These are phyloP conservation scores for Catagonus wagneri DNA, from an alignment of 2,113 vertebrate genomes.

Conservation along the genomic window DNA sequence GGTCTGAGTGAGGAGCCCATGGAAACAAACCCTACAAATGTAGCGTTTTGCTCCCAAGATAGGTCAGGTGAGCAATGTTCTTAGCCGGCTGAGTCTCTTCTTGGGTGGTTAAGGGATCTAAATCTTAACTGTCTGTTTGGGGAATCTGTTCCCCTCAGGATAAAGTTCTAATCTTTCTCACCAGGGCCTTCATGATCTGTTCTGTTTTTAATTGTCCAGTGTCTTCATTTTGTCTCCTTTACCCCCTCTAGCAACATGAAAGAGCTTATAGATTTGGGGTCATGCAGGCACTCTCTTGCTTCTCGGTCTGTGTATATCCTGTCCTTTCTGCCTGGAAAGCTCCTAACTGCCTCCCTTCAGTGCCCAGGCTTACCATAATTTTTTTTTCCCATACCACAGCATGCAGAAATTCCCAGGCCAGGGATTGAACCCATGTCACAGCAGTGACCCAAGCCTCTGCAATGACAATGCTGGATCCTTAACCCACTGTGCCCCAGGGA, in stretches of 20 bases:
- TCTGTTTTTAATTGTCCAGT: neutral
- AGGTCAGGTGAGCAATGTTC: neutral
- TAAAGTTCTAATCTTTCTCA: neutral
- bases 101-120: neutral
- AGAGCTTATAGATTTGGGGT: neutral
- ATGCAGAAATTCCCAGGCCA: too few species aligned
- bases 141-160: neutral
- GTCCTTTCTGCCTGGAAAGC: neutral
- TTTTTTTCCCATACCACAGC: neutral
- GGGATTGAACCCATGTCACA: too few species aligned
- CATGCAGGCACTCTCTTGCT: neutral
- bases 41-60: neutral
- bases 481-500: too few species aligned
- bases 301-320: neutral
- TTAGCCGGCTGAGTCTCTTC: neutral
- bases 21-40: neutral
- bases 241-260: neutral
- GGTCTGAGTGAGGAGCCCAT: neutral
- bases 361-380: neutral
- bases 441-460: too few species aligned
- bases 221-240: neutral
- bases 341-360: neutral
- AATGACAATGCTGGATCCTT: too few species aligned
- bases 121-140: neutral
- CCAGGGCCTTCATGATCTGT: neutral